These are phyloP conservation scores for Sinotaia quadrata DNA, from an alignment of 2,888 invertebrate species.

Conservation along the genomic window DNA sequence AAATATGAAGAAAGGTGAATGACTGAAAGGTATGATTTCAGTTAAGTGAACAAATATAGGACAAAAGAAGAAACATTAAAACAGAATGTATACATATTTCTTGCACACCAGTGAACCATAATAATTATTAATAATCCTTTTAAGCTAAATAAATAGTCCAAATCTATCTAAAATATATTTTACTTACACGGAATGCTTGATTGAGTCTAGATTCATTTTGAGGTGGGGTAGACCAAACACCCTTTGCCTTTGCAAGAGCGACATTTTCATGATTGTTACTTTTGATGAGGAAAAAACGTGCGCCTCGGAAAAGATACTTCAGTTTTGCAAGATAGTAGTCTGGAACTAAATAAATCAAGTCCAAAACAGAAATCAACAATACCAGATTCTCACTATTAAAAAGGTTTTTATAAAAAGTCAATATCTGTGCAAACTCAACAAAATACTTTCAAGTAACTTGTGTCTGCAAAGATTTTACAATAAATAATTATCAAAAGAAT, in stretches of 20 bases:
- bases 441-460: too few relatives aligned
- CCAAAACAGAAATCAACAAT: background rate
- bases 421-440: too few relatives aligned
- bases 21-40: too few relatives aligned
- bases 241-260: conserved; percentile 89
- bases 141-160: background rate
- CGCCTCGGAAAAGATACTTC: conserved; percentile 94
- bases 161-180: background rate
- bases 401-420: background rate
- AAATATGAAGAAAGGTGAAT: too few relatives aligned
- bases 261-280: conserved; percentile 98
- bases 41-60: too few relatives aligned
- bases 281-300: conserved; percentile 95
- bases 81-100: too few relatives aligned
- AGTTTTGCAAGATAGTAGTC: conserved; percentile 70
- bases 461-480: background rate
- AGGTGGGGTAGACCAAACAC: conserved; percentile 97
- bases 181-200: conserved; percentile 83
- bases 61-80: too few relatives aligned
- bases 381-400: background rate
- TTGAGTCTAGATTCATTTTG: conserved; percentile 97
- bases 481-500: too few relatives aligned
- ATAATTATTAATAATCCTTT: background rate
- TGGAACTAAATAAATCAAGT: conserved; percentile 13
- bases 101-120: too few relatives aligned